Percentiles rank a stretch among this genome's conserved stretches.
Evolutionary conservation across 2,888 invertebrate genomes (phyloP).

Genomic region (Eupithecia vulgata): DNA sequence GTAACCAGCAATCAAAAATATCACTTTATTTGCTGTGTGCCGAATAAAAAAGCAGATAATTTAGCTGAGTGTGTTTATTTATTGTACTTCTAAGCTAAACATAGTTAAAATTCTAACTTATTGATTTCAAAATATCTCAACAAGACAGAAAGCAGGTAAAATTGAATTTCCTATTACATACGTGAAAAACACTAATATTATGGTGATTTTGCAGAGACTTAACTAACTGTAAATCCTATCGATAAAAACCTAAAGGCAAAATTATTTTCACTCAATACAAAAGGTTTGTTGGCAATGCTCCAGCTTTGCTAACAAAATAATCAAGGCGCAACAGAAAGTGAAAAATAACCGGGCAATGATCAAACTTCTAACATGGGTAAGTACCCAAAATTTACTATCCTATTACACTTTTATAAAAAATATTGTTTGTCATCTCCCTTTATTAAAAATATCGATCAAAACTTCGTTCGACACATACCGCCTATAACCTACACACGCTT

Average conservation of each 20-base stretch:
- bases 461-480: background rate
- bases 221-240: background rate
- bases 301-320: background rate
- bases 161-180: background rate
- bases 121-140: background rate
- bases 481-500: no score
- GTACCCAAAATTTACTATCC: background rate
- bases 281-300: background rate
- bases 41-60: background rate
- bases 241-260: background rate
- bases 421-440: background rate
- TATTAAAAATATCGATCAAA: background rate
- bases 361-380: background rate
- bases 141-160: background rate
- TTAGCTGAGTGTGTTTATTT: background rate
- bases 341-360: background rate
- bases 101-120: background rate
- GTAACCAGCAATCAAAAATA: no score
- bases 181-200: background rate
- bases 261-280: background rate
- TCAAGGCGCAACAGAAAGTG: background rate
- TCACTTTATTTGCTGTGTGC: no score
- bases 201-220: background rate
- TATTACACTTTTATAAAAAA: background rate
- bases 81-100: background rate